phyloP scores from a whole-genome alignment of 92 coral and sea anemone genomes.

The Palythoa caribaeorum region DNA sequence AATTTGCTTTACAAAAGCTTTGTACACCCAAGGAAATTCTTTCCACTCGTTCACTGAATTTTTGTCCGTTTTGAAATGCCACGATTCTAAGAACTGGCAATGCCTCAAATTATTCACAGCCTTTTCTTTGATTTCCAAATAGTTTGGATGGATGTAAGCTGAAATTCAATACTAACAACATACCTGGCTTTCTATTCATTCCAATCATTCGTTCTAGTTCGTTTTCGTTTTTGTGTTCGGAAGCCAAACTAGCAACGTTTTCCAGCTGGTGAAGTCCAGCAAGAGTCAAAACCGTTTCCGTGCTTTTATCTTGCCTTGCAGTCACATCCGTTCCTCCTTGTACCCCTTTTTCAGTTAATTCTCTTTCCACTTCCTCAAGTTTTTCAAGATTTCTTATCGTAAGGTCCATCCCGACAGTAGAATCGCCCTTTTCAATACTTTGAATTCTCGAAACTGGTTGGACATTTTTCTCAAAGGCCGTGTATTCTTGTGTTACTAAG shows the following conservation, averaged over 20 bases:
- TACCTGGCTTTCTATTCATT: conserved; percentile 15
- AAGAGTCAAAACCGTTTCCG: conserved; percentile 31
- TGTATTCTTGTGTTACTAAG: neutral
- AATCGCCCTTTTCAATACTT: conserved; percentile 39
- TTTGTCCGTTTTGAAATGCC: too few relatives aligned
- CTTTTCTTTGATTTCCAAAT: too few relatives aligned
- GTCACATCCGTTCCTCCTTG: neutral
- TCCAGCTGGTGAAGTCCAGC: conserved; percentile 16
- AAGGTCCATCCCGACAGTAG: conserved; percentile 77
- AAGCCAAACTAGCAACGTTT: neutral
- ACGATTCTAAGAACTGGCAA: too few relatives aligned
- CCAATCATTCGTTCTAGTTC: neutral
- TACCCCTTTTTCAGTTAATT: conserved; percentile 2
- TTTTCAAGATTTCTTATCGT: conserved; percentile 74
- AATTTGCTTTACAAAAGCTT: too few relatives aligned
- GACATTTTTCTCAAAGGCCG: neutral
- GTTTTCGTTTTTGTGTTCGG: neutral
- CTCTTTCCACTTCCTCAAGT: conserved; percentile 71
- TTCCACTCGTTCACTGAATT: too few relatives aligned
- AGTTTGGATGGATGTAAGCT: too few relatives aligned
- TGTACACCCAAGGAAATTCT: too few relatives aligned
- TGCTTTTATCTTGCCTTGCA: neutral
- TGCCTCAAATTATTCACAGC: too few relatives aligned
- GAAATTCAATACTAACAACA: neutral
- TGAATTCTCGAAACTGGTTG: conserved; percentile 10